Base-by-base conservation (phyloP, 2,113 vertebrate species). In the Vulpes vulpes region DNA sequence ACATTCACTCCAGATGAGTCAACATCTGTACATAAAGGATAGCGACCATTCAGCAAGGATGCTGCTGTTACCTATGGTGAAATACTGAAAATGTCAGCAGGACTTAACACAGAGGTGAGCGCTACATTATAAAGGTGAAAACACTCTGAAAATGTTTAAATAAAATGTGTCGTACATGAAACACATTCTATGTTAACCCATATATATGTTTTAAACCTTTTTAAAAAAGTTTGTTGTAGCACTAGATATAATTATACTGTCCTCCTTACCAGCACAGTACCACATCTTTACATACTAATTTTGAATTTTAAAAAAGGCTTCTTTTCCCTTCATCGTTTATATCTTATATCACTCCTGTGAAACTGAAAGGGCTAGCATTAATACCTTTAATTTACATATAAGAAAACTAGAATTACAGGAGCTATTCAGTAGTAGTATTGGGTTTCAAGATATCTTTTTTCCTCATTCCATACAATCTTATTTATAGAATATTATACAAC, bases 1-100 rank as follows among this genome's bases (percentile, higher is more conserved):
- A 30, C 57, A 92, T 96, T 97, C 83, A 87, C 92, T 96, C 67
- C 96, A 97, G 96, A 97, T 97, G 97, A 98, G 91, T 90, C 79
- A 95, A 98, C 97, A 98, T 96, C 97, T 98, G 97, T 55, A 97
- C 89, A 19, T 14, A 79, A 89, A 95, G 86, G 74, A 87, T 65
- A 84, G 85, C 4, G 0, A 89, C 43, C 89, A 87, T 97, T 96
- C 93, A 92, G 85, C 95, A 93, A 95, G 67, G 79, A 84, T 78
- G 83, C 51, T 89, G 43, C 67, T 90, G 82, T 87, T 89, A 95
- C 89, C 27, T 32, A 73, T n/a, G 62, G 86, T 51, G 43, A 90
- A 91, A 87, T 76, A 71, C 89, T 84, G 79, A 95, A 97, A 95
- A 95, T 96, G 85, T 93, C 97, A 97, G 93, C 91, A 91, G 91